Conservation (phyloP, 2,888 invertebrate species). For the Oscheius sp. region DNA sequence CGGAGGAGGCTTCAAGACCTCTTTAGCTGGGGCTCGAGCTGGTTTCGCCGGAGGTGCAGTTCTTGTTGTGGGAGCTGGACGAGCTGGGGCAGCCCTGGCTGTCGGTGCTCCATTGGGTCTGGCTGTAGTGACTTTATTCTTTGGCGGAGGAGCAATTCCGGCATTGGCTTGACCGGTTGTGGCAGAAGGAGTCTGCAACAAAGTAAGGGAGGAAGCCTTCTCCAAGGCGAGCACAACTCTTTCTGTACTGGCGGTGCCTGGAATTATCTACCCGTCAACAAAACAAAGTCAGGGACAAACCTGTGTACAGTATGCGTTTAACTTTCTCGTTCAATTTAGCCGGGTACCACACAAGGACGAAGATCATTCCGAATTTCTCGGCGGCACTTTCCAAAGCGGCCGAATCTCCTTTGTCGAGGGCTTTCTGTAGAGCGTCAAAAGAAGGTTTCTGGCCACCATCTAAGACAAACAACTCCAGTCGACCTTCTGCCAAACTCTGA, state of each 20-base stretch:
- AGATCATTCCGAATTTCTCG: conserved; percentile 33
- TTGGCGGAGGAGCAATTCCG: conserved; percentile 26
- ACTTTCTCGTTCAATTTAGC: conserved; percentile 30
- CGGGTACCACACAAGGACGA: conserved; percentile 32
- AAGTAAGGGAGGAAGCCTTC: conserved; percentile 20
- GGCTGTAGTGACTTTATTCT: not conserved
- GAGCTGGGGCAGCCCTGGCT: not conserved
- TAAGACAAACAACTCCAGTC: conserved; percentile 29
- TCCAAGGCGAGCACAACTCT: conserved; percentile 30
- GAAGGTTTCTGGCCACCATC: conserved; percentile 34
- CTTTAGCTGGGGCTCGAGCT: not conserved
- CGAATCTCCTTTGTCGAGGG: conserved; percentile 19
- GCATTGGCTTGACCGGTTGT: conserved; percentile 30
- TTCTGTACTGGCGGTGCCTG: conserved; percentile 28
- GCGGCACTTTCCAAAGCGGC: conserved; percentile 11
- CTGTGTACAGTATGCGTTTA: conserved; percentile 34
- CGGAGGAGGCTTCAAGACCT: not conserved
- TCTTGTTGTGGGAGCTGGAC: conserved; percentile 10
- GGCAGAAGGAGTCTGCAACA: conserved; percentile 16
- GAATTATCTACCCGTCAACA: not conserved
- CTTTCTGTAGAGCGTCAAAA: conserved; percentile 33
- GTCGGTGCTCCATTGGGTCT: conserved; percentile 15
- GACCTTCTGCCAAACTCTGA: conserved; percentile 26
- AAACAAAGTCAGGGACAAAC: conserved; percentile 1
- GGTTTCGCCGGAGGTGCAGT: conserved; percentile 12